Evolutionary conservation across 2,113 vertebrate genomes (phyloP).

Genomic region (Mesoclemmys tuberculata): DNA sequence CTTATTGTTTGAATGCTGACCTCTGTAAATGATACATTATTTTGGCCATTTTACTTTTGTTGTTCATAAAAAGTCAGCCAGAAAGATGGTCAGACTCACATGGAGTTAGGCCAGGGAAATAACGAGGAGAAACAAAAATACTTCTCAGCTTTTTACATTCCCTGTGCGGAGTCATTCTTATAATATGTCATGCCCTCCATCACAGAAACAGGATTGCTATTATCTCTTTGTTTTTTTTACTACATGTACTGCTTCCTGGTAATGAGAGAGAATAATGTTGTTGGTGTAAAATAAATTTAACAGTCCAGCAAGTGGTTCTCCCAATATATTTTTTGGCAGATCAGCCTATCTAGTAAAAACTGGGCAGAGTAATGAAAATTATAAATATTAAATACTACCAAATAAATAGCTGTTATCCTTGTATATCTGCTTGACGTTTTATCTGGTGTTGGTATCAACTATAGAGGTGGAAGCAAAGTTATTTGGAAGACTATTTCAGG

Average conservation of each 20-base stretch:
- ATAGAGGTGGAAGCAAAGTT: not conserved
- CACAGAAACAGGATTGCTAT: not conserved
- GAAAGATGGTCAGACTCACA: not conserved
- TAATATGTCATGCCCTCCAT: not conserved
- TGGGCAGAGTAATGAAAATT: not conserved
- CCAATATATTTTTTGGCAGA: not conserved
- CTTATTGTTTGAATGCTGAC: not conserved
- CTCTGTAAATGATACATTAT: not conserved
- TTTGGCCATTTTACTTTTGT: not conserved
- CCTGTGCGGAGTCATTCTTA: not conserved
- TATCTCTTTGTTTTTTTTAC: not conserved
- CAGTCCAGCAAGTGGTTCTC: not conserved
- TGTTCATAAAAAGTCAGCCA: not conserved
- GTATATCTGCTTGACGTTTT: conserved; percentile 7
- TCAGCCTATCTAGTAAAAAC: not conserved
- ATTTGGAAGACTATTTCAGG: not conserved
- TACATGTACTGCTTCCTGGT: not conserved
- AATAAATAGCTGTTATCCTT: not conserved
- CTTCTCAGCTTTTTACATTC: not conserved
- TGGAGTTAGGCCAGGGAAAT: not conserved
- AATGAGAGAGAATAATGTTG: too few relatives aligned
- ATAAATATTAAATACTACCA: not conserved
- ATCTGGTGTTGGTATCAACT: not conserved
- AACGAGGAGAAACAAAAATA: not conserved
- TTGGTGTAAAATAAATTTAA: too few relatives aligned